phyloP scores from a whole-genome alignment of 2,888 invertebrate genomes.

The Steinernema hermaphroditum region DNA sequence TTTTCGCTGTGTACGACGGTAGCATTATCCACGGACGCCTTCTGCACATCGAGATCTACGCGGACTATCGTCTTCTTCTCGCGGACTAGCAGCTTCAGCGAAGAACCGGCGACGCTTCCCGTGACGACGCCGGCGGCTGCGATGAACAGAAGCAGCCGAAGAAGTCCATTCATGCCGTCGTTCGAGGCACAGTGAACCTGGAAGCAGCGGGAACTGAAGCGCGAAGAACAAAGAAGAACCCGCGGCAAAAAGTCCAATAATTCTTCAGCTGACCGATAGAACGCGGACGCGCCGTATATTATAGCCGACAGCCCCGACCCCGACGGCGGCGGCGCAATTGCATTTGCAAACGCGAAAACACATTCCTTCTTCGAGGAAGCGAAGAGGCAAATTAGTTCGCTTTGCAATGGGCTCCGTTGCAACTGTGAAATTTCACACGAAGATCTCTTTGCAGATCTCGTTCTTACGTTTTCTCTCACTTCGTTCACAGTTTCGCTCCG shows the following conservation, averaged over 20 bases:
- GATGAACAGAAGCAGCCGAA: neutral
- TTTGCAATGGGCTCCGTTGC: too few species aligned
- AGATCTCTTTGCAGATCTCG: neutral
- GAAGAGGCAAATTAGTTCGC: neutral
- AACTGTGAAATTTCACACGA: too few species aligned
- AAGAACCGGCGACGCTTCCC: neutral
- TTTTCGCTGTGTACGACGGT: conserved; percentile 5
- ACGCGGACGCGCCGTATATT: conserved; percentile 17
- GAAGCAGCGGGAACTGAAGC: neutral
- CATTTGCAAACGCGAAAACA: neutral
- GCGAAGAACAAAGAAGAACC: neutral
- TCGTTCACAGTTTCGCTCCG: too few species aligned
- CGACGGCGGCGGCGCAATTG: neutral
- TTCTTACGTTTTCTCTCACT: too few species aligned
- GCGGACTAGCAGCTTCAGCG: conserved; percentile 26
- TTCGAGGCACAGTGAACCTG: neutral
- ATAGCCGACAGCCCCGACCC: neutral
- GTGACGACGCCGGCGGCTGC: neutral
- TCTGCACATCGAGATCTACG: conserved; percentile 15
- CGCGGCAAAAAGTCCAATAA: conserved; percentile 3
- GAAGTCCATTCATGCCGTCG: conserved; percentile 7
- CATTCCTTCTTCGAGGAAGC: neutral
- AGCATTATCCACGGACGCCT: neutral
- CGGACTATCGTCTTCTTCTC: conserved; percentile 4
- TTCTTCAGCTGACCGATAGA: conserved; percentile 17